Base-by-base conservation (phyloP, 2,888 invertebrate species). In the Tyria jacobaeae region DNA sequence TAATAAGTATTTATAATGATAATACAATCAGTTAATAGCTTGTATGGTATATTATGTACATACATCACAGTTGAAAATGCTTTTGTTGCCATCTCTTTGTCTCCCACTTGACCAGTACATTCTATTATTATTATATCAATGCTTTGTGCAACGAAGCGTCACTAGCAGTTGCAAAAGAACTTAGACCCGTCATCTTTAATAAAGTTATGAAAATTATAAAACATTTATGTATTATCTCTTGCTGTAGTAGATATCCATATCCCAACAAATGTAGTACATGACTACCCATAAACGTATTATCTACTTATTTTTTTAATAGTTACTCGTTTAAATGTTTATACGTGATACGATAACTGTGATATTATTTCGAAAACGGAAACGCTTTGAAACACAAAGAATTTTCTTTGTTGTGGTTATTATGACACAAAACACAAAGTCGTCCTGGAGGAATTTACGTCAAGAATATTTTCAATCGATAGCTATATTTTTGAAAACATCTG, bases 41-140 rank as follows among this genome's bases (percentile, higher is more conserved):
- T 56, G 61, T 67, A 66, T 60, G 69, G 57, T 59, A 24, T 60
- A 64, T 73, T 71, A 68, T 70, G 66, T n/a, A n/a, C n/a, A n/a
- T n/a, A n/a, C n/a, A n/a, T 67, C 68, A 74, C 64, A 64, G 49
- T 70, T 68, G 51, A 64, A 66, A 70, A 66, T 68, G 70, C 60
- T 65, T 56, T 55, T 64, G 61, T 69, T 62, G 39, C 60, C 58
- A 57, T 61, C 68, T 61, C 76, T 78, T 81, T 80, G 78, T 80
- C 75, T 53, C 31, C 31, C 65, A 61, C 62, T 68, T 57, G 41
- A 49, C 52, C 35, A 64, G 24, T n/a, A 54, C 57, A 60, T 71
- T 74, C 68, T 66, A 79, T 71, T 78, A 75, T 76, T 64, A 62
- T 71, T 72, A 71, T 75, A 78, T 75, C 71, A 70, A 62, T 71